Conservation (phyloP, 2,888 invertebrate genomes). For the Hylaea fasciaria region DNA sequence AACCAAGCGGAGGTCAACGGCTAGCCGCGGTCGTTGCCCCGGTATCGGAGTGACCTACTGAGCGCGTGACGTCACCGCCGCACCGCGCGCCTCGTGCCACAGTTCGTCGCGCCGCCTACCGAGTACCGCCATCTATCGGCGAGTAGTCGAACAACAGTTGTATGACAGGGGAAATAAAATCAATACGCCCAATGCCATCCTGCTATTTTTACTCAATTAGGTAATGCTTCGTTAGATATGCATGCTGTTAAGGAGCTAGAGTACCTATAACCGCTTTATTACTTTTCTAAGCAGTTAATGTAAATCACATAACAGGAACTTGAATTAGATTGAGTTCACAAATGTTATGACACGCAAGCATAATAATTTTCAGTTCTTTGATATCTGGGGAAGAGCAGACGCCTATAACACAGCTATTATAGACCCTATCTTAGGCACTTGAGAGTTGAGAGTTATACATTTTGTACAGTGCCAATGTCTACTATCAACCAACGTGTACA, state of each 20-base stretch:
- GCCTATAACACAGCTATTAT: too few relatives aligned
- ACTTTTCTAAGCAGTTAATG: background rate
- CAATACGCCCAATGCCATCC: constrained; percentile 34
- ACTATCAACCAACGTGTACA: too few relatives aligned
- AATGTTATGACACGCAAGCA: too few relatives aligned
- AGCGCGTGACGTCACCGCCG: constrained; percentile 84
- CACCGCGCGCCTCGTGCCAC: constrained; percentile 75
- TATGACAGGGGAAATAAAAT: constrained; percentile 44
- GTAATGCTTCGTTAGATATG: too few relatives aligned
- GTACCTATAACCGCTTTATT: too few relatives aligned
- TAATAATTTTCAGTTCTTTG: too few relatives aligned
- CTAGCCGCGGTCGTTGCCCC: constrained; percentile 86
- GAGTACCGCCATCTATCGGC: constrained; percentile 76
- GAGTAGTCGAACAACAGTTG: constrained; percentile 61
- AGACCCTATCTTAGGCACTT: too few relatives aligned
- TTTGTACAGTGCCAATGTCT: too few relatives aligned
- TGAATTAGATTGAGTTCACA: background rate
- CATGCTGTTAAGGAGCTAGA: too few relatives aligned
- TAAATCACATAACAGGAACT: too few relatives aligned
- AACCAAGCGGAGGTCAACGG: constrained; percentile 84
- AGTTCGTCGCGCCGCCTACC: constrained; percentile 63
- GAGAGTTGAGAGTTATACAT: too few relatives aligned
- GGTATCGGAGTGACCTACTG: constrained; percentile 86
- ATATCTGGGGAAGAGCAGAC: too few relatives aligned
- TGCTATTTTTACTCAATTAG: constrained; percentile 14